These are phyloP conservation scores for Diplolepis rosae DNA, from an alignment of 2,888 invertebrate species.

Conservation along the genomic window DNA sequence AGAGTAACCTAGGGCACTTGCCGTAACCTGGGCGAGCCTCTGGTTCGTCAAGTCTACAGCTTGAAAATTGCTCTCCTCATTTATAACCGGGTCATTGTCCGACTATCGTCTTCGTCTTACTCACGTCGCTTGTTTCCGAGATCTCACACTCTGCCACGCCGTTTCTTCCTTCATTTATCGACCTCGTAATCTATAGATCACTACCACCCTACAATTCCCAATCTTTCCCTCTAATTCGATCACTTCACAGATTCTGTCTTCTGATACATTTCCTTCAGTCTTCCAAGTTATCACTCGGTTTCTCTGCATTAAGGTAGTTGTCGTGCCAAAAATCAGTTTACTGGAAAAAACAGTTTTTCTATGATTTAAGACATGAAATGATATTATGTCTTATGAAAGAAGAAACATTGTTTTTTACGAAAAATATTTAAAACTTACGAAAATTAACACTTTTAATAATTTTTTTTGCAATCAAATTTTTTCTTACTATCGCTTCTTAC, in stretches of 20 bases:
- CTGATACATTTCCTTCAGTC: not conserved
- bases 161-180: conserved; percentile 14
- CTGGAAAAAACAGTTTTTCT: no score
- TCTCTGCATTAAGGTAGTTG: no score
- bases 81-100: conserved; percentile 64
- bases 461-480: no score
- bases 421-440: no score
- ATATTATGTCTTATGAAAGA: no score
- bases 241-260: not conserved
- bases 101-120: conserved; percentile 60
- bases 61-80: conserved; percentile 70
- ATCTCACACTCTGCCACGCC: conserved; percentile 2
- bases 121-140: conserved; percentile 28
- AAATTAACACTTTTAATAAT: no score
- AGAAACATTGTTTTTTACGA: no score
- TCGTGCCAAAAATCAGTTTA: no score
- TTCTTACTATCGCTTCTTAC: no score
- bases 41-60: conserved; percentile 57
- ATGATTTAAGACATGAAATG: no score
- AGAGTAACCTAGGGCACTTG: conserved; percentile 9
- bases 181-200: conserved; percentile 26
- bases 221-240: conserved; percentile 1
- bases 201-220: not conserved
- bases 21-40: conserved; percentile 43
- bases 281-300: not conserved